Conservation (phyloP, 2,113 vertebrate species). For the Aspiorhynchus laticeps region DNA sequence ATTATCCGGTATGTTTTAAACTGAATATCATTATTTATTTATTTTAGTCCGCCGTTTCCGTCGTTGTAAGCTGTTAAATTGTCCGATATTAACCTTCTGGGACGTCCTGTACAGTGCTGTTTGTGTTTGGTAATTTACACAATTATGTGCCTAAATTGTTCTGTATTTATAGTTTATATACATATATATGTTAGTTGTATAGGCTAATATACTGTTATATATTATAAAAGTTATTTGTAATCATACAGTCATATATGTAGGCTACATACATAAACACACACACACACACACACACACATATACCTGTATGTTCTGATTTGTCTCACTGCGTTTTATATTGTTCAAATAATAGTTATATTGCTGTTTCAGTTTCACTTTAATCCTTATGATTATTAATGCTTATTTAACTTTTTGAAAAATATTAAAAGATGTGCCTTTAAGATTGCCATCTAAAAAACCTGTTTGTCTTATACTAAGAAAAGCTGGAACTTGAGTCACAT, state of each 20-base stretch:
- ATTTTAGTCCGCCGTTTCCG: not conserved
- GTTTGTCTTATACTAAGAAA: not conserved
- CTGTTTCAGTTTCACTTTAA: not conserved
- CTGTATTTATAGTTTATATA: not conserved
- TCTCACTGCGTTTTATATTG: not conserved
- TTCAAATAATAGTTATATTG: not conserved
- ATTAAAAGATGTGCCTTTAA: not conserved
- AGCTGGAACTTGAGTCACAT: not conserved
- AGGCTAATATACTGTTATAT: too few relatives aligned
- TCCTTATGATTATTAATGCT: not conserved
- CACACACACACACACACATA: too few relatives aligned
- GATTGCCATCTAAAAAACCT: not conserved
- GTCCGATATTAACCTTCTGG: not conserved
- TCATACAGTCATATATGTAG: too few relatives aligned
- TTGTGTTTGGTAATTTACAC: not conserved
- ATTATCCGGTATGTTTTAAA: slow-evolving; percentile 27
- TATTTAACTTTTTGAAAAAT: too few relatives aligned
- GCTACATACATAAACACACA: too few relatives aligned
- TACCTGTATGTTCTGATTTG: not conserved
- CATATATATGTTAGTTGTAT: too few relatives aligned
- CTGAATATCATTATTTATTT: not conserved
- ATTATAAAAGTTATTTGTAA: too few relatives aligned
- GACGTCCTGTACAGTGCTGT: not conserved
- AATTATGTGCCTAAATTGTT: not conserved
- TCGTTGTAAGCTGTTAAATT: not conserved